Base-by-base conservation (phyloP, 2,888 invertebrate genomes). In the Plagodis pulveraria region DNA sequence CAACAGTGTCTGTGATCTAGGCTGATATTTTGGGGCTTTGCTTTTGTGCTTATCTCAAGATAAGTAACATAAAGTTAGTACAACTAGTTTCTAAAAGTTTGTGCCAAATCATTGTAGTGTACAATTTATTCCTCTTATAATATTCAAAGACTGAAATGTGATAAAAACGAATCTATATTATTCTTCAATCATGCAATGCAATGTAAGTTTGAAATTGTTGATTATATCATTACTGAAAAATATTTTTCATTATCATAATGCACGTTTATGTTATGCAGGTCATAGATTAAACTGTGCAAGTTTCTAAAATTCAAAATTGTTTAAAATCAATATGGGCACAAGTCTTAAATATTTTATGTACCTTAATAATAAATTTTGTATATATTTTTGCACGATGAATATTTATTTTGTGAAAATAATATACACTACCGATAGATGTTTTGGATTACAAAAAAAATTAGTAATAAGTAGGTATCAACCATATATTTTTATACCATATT, bases 121-220 rank as follows among this genome's bases (percentile, higher is more conserved):
- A 69, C 69, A 58, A 45, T 65, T 70, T 72, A 79, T 76, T 78
- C 77, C 76, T 80, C 66, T 75, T 10, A 40, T 9, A 10, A 9
- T 73, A 76, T 71, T 72, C 73, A 71, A 86, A 89, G 88, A 89
- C 88, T 89, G 86, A 74, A 79, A 77, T 89, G 89, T 90, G 87
- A 89, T 89, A 87, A 70, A 66, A 70, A 75, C 6, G 5, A 38
- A 38, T 38, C 71, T 71, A 63, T 70, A 70, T 69, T 67, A 65
- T 63, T n/a, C 62, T 71, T 68, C 50, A 58, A 76, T 74, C 69
- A 70, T 76, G 70, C 69, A 56, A 62, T 68, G 66, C 60, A 22
- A 22, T 62, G 63, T 52, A 12, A 42, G 36, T 50, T 49, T 60
- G 55, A 55, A 58, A 66, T 62, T 67, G 60, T 61, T 58, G 62